Evolutionary conservation across 2,113 vertebrate genomes (phyloP).

Genomic region (Argyrosomus japonicus): DNA sequence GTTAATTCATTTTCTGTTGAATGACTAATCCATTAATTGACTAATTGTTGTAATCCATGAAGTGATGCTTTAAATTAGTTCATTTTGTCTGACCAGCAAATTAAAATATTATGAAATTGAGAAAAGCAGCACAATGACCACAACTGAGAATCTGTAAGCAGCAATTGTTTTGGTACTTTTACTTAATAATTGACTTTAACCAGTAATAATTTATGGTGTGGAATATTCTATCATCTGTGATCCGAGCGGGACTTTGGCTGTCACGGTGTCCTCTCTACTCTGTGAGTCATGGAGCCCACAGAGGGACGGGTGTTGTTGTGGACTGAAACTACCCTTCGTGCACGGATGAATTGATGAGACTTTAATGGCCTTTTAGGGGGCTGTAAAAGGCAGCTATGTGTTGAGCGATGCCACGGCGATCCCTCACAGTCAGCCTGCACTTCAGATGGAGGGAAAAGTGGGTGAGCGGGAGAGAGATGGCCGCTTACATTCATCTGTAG

Average conservation of each 20-base stretch:
- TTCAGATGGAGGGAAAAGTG: slow-evolving; percentile 77
- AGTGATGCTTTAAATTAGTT: background rate
- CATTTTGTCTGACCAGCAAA: background rate
- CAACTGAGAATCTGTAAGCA: background rate
- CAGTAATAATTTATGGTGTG: background rate
- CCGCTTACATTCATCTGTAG: slow-evolving; percentile 72
- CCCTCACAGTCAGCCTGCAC: slow-evolving; percentile 80
- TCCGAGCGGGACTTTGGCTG: background rate
- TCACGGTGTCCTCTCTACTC: background rate
- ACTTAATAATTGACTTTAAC: background rate
- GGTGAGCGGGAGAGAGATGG: slow-evolving; percentile 43
- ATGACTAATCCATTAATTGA: too few relatives aligned
- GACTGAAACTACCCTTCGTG: slow-evolving; percentile 91
- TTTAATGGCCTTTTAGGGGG: slow-evolving; percentile 90
- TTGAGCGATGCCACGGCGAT: slow-evolving; percentile 81
- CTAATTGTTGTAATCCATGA: background rate
- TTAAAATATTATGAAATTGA: background rate
- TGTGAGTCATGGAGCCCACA: background rate
- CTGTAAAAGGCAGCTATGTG: slow-evolving; percentile 91
- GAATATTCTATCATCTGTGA: background rate
- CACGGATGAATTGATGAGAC: slow-evolving; percentile 91
- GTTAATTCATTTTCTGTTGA: background rate
- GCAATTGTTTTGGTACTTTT: background rate
- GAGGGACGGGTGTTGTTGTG: slow-evolving; percentile 73
- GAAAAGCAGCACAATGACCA: background rate